These are phyloP conservation scores for Atrichornis clamosus DNA, from an alignment of 2,113 vertebrate species.

Conservation along the genomic window DNA sequence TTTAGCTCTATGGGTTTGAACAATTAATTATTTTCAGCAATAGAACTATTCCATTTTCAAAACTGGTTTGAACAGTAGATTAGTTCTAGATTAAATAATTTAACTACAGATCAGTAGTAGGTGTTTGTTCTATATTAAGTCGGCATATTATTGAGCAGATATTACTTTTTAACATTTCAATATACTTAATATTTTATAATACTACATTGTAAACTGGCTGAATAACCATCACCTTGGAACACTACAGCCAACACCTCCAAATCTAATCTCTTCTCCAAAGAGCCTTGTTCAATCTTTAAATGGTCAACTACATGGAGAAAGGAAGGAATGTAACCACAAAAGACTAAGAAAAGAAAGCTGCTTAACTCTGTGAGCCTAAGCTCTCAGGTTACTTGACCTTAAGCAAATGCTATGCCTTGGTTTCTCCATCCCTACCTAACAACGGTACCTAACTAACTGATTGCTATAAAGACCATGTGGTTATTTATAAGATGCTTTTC, in stretches of 20 bases:
- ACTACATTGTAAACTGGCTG: slow-evolving; percentile 58
- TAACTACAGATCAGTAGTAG: slow-evolving; percentile 61
- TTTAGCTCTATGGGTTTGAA: slow-evolving; percentile 46
- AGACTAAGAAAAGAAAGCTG: background rate
- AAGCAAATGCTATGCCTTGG: background rate
- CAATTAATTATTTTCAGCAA: slow-evolving; percentile 60
- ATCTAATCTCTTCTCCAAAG: slow-evolving; percentile 44
- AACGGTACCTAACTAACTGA: background rate
- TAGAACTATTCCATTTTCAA: slow-evolving; percentile 42
- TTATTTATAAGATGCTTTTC: background rate
- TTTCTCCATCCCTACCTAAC: background rate
- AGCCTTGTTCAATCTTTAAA: slow-evolving; percentile 17
- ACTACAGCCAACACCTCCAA: slow-evolving; percentile 7
- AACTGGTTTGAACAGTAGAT: slow-evolving; percentile 56
- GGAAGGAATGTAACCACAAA: background rate
- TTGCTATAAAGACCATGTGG: background rate
- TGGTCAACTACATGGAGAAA: background rate
- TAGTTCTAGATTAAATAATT: slow-evolving; percentile 70
- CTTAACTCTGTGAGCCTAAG: background rate
- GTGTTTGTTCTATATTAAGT: slow-evolving; percentile 59
- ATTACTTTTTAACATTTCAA: slow-evolving; percentile 70
- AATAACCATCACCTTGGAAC: slow-evolving; percentile 43
- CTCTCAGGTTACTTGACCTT: background rate
- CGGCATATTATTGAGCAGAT: slow-evolving; percentile 51
- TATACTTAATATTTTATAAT: slow-evolving; percentile 69